A percentile compares a stretch with the other conserved stretches of the same genome.
phyloP scores from a whole-genome alignment of 64 coral and sea anemone species.

The Pocillopora damicornis region DNA sequence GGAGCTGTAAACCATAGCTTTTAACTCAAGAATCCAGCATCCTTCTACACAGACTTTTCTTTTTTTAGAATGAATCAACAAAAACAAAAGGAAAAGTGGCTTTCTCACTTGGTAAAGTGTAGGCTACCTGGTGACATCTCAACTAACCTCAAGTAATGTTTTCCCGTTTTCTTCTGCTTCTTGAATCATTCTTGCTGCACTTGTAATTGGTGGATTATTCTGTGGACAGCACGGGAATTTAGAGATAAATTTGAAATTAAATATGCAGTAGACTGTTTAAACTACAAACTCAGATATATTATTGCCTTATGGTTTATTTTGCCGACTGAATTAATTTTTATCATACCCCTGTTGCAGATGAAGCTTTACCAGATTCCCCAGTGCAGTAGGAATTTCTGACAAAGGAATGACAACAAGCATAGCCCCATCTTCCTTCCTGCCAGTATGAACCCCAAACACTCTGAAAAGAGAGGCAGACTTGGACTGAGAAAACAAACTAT shows the following conservation, averaged over 20 bases:
- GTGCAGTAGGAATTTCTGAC: conserved; percentile 94
- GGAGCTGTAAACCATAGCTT: too few relatives aligned
- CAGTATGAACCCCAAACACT: conserved; percentile 98
- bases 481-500: too few relatives aligned
- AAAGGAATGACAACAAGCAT: conserved; percentile 84
- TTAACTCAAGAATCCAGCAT: too few relatives aligned
- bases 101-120: not conserved
- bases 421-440: conserved; percentile 88
- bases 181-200: conserved; percentile 53
- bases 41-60: too few relatives aligned
- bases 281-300: too few relatives aligned
- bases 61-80: too few relatives aligned
- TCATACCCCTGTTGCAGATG: conserved; percentile 16
- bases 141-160: conserved; percentile 57
- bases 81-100: not conserved
- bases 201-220: conserved; percentile 48
- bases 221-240: not conserved
- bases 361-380: conserved; percentile 83
- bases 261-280: too few relatives aligned
- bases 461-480: conserved; percentile 18
- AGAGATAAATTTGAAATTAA: not conserved
- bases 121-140: not conserved
- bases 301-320: too few relatives aligned
- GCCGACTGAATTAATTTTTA: not conserved
- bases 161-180: conserved; percentile 83